These are phyloP conservation scores for Synergus gifuensis DNA, from an alignment of 2,888 invertebrate species.

Conservation along the genomic window DNA sequence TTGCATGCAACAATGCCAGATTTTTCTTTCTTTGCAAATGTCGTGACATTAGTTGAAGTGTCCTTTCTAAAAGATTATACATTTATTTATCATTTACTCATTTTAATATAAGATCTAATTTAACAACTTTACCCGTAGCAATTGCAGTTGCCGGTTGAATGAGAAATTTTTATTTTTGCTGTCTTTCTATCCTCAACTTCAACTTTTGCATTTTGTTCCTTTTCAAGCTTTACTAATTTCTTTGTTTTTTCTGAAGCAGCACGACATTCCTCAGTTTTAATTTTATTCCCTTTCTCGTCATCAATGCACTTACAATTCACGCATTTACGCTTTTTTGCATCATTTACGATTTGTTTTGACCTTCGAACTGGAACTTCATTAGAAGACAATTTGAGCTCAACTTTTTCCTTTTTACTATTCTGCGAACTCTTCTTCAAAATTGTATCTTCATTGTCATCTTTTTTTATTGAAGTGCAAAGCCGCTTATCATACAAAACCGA, in stretches of 20 bases:
- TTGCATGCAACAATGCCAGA: not conserved
- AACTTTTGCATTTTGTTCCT: not conserved
- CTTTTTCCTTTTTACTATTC: not conserved
- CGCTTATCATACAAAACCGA: not conserved
- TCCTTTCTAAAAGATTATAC: not conserved
- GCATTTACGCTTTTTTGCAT: not conserved
- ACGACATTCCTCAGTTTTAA: conserved; percentile 18
- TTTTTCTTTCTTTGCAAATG: not conserved
- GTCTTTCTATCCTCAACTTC: not conserved
- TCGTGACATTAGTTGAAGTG: not conserved
- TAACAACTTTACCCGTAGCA: not conserved
- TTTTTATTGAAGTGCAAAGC: no score
- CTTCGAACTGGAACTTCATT: not conserved
- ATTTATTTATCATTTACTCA: not conserved
- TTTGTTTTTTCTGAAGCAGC: not conserved
- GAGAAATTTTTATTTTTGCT: not conserved
- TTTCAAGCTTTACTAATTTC: not conserved
- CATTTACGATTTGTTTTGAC: not conserved
- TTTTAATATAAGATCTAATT: not conserved
- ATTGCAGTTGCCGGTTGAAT: not conserved
- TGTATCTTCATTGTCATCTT: no score
- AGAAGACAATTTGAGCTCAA: not conserved
- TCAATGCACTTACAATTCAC: conserved; percentile 10
- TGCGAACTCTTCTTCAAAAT: no score
- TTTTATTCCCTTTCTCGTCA: conserved; percentile 36